These are phyloP conservation scores for Phoxinus phoxinus DNA, from an alignment of 2,113 vertebrate genomes.

Conservation along the genomic window DNA sequence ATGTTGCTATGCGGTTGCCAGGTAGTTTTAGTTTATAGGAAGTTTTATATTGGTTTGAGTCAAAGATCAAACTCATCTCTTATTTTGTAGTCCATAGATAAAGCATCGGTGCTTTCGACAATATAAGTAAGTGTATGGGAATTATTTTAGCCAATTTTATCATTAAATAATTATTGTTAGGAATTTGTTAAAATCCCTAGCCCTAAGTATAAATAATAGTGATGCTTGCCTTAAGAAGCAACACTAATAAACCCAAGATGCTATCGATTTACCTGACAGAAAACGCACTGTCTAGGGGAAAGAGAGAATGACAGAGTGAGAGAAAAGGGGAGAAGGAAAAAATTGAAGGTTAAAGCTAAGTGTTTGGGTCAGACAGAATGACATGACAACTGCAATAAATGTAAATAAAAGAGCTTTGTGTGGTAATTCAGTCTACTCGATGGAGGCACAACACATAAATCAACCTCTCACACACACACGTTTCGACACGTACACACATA, in stretches of 20 bases:
- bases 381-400: constrained; percentile 59
- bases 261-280: background rate
- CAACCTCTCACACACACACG: constrained; percentile 29
- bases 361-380: constrained; percentile 49
- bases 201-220: background rate
- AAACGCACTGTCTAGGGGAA: background rate
- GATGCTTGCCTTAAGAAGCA: background rate
- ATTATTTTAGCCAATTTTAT: too few relatives aligned
- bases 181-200: background rate
- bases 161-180: background rate
- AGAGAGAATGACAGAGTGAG: background rate
- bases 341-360: constrained; percentile 32
- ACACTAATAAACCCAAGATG: background rate
- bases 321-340: background rate
- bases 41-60: too few relatives aligned
- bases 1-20: background rate
- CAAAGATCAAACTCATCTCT: too few relatives aligned
- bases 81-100: too few relatives aligned
- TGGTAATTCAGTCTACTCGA: constrained; percentile 69
- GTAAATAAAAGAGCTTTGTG: constrained; percentile 71
- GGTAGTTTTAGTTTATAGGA: background rate
- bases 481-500: constrained; percentile 35
- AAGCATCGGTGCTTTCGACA: too few relatives aligned
- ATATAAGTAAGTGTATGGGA: too few relatives aligned
- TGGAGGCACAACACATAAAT: constrained; percentile 68